These are phyloP conservation scores for Puffinus mauretanicus DNA, from an alignment of 2,113 vertebrate species.

Conservation along the genomic window DNA sequence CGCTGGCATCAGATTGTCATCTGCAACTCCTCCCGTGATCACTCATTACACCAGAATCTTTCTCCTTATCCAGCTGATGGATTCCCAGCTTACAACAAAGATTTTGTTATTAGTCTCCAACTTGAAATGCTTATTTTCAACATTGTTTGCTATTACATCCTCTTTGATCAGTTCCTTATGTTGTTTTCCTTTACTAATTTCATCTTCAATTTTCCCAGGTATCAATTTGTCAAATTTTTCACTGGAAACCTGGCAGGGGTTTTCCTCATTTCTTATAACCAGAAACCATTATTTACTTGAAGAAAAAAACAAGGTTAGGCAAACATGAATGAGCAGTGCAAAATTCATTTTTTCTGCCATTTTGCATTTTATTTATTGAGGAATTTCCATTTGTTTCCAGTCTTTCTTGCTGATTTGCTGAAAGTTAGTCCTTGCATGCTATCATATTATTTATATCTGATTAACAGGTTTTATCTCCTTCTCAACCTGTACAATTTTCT, in stretches of 20 bases:
- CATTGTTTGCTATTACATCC: not conserved
- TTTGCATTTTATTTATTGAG: not conserved
- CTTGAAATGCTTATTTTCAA: not conserved
- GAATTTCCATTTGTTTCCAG: not conserved
- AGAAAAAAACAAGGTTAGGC: not conserved
- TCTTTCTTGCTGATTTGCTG: not conserved
- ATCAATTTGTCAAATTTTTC: not conserved
- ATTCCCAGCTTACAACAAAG: not conserved
- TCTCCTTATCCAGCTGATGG: not conserved
- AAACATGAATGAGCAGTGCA: not conserved
- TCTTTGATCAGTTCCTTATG: not conserved
- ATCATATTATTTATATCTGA: not conserved
- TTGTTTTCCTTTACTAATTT: not conserved
- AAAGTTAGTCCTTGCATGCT: not conserved
- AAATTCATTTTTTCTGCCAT: not conserved
- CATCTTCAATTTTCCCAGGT: not conserved
- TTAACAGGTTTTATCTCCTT: not conserved
- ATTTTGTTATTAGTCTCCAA: not conserved
- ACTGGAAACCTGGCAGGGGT: not conserved
- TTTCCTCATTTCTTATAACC: not conserved
- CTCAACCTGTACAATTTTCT: not conserved
- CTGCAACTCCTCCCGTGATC: not conserved
- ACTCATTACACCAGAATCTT: not conserved
- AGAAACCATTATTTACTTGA: not conserved
- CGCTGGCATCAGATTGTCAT: not conserved